phyloP scores from a whole-genome alignment of 2,888 invertebrate genomes.

The Cordylochernes scorpioides region DNA sequence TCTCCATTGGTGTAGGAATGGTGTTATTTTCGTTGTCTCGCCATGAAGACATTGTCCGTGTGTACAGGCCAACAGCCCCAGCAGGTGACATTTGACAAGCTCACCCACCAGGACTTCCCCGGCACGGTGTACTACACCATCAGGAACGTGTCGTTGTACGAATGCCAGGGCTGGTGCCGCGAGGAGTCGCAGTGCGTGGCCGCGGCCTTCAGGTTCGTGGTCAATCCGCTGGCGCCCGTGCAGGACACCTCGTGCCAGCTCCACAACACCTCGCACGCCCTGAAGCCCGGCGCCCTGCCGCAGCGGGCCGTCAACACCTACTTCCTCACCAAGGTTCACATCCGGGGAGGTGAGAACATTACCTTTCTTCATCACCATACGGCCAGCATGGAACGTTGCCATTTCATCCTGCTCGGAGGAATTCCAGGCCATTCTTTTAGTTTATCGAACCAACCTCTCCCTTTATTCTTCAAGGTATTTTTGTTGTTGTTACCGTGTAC shows the following conservation, averaged over 20 bases:
- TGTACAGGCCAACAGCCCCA: too few species aligned
- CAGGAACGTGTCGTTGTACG: constrained; percentile 68
- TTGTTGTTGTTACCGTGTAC: too few species aligned
- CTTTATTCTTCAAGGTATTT: too few species aligned
- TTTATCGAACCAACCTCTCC: too few species aligned
- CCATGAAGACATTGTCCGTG: too few species aligned
- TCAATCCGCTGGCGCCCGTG: constrained; percentile 65
- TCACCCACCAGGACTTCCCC: constrained; percentile 67
- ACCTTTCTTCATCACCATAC: too few species aligned
- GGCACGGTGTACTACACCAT: constrained; percentile 77
- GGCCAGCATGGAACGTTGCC: too few species aligned
- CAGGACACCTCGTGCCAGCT: constrained; percentile 70
- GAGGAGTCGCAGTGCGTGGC: constrained; percentile 75
- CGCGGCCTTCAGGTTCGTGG: constrained; percentile 70
- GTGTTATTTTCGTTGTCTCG: too few species aligned
- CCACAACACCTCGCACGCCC: constrained; percentile 70
- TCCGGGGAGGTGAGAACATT: constrained; percentile 37
- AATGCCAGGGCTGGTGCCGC: constrained; percentile 81
- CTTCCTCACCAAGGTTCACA: constrained; percentile 74
- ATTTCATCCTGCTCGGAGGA: too few species aligned
- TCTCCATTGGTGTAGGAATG: too few species aligned
- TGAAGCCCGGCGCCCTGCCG: constrained; percentile 57
- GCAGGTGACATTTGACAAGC: constrained; percentile 77
- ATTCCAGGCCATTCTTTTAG: too few species aligned
- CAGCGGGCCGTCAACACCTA: constrained; percentile 63